Base-by-base conservation (phyloP, 1,140 invertebrate genomes). In the Sitophilus oryzae region DNA sequence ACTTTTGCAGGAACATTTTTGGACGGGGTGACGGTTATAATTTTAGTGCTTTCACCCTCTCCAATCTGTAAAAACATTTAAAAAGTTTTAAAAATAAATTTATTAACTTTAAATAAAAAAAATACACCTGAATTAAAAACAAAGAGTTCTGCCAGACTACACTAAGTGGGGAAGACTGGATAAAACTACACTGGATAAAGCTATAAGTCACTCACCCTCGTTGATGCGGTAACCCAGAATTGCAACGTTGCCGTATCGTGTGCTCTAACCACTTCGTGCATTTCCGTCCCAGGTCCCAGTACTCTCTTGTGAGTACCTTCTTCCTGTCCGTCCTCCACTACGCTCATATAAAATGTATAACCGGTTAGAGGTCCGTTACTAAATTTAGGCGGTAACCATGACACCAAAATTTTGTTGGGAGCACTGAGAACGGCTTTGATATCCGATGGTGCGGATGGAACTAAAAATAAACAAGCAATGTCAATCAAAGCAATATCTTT, bases 351-450 rank as follows among this genome's bases (percentile, higher is more conserved):
- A 50, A 92, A 79, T 4, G 85, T 88, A 61, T 89, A 91, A 15
- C 85, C 84, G 30, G 82, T 84, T 4, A 91, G 76, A 54, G 85
- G 77, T 10, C 89, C 89, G 69, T 91, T 91, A 35, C 80, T 80
- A 56, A 81, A 77, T 9, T 78, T 69, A 2, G 89, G 89, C 16
- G 85, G 85, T 61, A 86, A 76, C 89, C 93, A 96, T 5, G 90
- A 89, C 8, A 96, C 84, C 20, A 94, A 76, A 50, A 96, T 87
- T 67, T 89, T 89, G 56, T 85, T 88, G 22, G 83, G 76, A 21
- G 87, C 89, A 54, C 85, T 89, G 10, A 90, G 81, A 23, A 90
- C 82, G 1, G 90, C 91, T 75, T 95, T 96, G 37, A 96, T 90
- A 60, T 85, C 84, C 3, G 85, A 86, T 36, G 92, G 92, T 30